These are phyloP conservation scores for Drosophila hamatofila DNA, from an alignment of 2,888 invertebrate genomes.

Conservation along the genomic window DNA sequence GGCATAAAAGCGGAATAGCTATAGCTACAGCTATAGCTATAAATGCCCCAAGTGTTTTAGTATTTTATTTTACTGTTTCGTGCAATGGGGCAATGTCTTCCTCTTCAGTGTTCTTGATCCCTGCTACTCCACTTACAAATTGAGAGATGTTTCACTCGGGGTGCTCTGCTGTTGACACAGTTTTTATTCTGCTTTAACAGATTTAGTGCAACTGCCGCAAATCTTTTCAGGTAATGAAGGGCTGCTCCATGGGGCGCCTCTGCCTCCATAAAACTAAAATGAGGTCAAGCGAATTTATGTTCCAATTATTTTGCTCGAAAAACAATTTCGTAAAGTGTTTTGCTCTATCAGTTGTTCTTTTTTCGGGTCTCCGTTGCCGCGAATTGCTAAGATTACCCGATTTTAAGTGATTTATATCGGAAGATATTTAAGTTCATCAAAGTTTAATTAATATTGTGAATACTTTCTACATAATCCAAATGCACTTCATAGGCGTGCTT, in stretches of 20 bases:
- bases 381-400: constrained; percentile 19
- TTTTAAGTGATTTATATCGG: neutral
- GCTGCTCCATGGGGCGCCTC: constrained; percentile 14
- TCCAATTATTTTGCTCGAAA: constrained; percentile 54
- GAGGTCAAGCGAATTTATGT: constrained; percentile 55
- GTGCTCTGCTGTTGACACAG: constrained; percentile 58
- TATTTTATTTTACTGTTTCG: constrained; percentile 48
- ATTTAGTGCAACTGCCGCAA: constrained; percentile 46
- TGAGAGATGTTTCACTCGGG: constrained; percentile 36
- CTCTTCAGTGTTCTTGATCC: constrained; percentile 12
- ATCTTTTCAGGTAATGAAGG: constrained; percentile 44
- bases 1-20: constrained; percentile 52
- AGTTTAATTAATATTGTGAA: no score
- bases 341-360: constrained; percentile 13
- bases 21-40: constrained; percentile 49
- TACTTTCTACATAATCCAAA: no score
- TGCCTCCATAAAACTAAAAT: constrained; percentile 31
- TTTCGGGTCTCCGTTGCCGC: neutral
- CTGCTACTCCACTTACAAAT: constrained; percentile 32
- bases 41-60: constrained; percentile 57
- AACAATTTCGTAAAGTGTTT: constrained; percentile 57
- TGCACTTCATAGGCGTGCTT: no score
- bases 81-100: constrained; percentile 22
- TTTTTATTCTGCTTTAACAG: constrained; percentile 53
- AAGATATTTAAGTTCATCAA: no score